A percentile compares a stretch with the other conserved stretches of the same genome.
Evolutionary conservation across 1,140 invertebrate genomes (phyloP).

Genomic region (Nylanderia fulva): DNA sequence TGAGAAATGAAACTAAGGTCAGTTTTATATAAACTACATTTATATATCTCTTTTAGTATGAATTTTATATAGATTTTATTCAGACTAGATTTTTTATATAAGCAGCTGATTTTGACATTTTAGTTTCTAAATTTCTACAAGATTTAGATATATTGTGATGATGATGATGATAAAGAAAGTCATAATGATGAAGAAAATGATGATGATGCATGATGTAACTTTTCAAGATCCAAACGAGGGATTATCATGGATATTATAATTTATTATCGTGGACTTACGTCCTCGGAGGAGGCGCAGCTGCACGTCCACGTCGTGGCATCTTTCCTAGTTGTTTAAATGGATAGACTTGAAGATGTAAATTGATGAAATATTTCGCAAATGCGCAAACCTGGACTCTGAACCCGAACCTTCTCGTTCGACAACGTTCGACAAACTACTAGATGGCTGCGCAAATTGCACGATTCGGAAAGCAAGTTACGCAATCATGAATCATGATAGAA

Average conservation of each 20-base stretch:
- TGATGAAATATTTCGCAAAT: not conserved
- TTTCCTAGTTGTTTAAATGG: too few species aligned
- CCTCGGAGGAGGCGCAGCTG: constrained; percentile 89
- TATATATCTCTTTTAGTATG: too few species aligned
- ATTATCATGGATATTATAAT: not conserved
- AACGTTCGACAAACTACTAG: constrained; percentile 17
- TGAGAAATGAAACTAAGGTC: too few species aligned
- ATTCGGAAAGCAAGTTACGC: not conserved
- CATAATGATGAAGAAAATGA: too few species aligned
- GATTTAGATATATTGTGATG: too few species aligned
- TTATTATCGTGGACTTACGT: constrained; percentile 78
- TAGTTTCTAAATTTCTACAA: too few species aligned
- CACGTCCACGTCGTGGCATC: constrained; percentile 92
- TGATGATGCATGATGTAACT: constrained; percentile 62
- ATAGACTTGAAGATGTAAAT: too few species aligned
- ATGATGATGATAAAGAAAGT: too few species aligned
- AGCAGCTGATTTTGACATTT: too few species aligned
- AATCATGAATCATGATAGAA: not conserved
- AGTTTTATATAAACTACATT: too few species aligned
- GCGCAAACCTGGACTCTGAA: not conserved
- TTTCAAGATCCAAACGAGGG: not conserved
- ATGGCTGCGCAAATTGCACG: not conserved
- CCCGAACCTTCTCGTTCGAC: not conserved
- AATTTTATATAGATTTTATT: too few species aligned
- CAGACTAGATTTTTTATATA: too few species aligned